These are phyloP conservation scores for Eristalinus aeneus DNA, from an alignment of 2,888 invertebrate species.

Conservation along the genomic window DNA sequence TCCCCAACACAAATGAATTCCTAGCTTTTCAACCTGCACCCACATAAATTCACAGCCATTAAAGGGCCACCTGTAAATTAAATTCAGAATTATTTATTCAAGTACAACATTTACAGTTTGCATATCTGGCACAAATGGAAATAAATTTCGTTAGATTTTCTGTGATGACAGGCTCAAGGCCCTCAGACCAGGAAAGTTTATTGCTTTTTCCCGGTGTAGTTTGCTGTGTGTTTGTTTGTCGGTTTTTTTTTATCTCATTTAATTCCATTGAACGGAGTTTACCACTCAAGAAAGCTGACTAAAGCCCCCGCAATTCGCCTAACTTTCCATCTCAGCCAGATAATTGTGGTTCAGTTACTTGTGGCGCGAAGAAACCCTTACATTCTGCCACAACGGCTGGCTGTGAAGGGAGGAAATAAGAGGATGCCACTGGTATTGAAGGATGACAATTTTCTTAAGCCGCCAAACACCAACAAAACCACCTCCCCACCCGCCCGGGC, in stretches of 20 bases:
- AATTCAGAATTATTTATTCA: constrained; percentile 17
- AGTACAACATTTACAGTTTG: constrained; percentile 7
- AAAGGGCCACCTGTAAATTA: not conserved
- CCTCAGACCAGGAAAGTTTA: constrained; percentile 17
- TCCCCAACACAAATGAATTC: not conserved
- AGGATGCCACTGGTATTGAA: constrained; percentile 20
- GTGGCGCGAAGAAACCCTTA: not conserved
- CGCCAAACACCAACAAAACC: constrained; percentile 13
- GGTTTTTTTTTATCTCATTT: not conserved
- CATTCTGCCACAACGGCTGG: not conserved
- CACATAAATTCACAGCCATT: not conserved
- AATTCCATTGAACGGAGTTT: not conserved
- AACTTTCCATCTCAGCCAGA: constrained; percentile 40
- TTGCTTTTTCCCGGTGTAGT: not conserved
- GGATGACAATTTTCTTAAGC: constrained; percentile 37
- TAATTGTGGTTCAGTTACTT: constrained; percentile 46
- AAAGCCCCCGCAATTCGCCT: not conserved
- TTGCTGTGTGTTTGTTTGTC: not conserved
- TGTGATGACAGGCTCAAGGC: constrained; percentile 13
- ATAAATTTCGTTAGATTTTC: constrained; percentile 22
- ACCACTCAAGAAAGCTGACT: not conserved
- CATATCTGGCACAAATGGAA: not conserved
- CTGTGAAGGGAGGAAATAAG: not conserved
- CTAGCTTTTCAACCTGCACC: not conserved
- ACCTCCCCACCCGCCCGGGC: not conserved